Conservation (phyloP, 2,888 invertebrate genomes). For the Cheilosia pagana region DNA sequence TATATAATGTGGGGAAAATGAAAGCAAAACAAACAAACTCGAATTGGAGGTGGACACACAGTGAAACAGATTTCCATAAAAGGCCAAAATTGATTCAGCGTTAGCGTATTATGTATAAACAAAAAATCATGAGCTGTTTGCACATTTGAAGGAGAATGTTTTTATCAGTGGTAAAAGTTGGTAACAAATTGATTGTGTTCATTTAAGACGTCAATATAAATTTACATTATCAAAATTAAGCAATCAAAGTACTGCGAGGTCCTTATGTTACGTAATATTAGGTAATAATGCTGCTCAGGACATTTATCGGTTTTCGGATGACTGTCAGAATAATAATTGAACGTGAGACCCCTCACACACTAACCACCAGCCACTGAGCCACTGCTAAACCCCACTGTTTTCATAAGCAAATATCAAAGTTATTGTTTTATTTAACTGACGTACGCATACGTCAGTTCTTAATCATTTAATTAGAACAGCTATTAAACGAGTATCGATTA, state of each 20-base stretch:
- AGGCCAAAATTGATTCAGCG: slow-evolving; percentile 3
- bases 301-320: no score
- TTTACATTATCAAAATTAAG: no score
- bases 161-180: neutral
- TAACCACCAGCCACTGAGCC: neutral
- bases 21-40: slow-evolving; percentile 34
- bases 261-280: no score
- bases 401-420: neutral
- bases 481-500: slow-evolving; percentile 24
- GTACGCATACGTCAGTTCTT: neutral
- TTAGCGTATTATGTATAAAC: slow-evolving; percentile 33
- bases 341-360: no score
- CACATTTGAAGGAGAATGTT: slow-evolving; percentile 12
- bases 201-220: no score
- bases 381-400: neutral
- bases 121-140: slow-evolving; percentile 19
- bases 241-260: no score
- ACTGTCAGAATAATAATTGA: no score
- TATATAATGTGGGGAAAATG: slow-evolving; percentile 45
- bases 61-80: slow-evolving; percentile 2
- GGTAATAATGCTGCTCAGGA: no score
- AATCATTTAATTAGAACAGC: slow-evolving; percentile 36
- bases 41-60: slow-evolving; percentile 3
- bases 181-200: no score
- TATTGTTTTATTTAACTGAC: neutral